A percentile compares a stretch with the other conserved stretches of the same genome.
Evolutionary conservation across 2,888 invertebrate genomes (phyloP).

Genomic region (Cotesia congregata): DNA sequence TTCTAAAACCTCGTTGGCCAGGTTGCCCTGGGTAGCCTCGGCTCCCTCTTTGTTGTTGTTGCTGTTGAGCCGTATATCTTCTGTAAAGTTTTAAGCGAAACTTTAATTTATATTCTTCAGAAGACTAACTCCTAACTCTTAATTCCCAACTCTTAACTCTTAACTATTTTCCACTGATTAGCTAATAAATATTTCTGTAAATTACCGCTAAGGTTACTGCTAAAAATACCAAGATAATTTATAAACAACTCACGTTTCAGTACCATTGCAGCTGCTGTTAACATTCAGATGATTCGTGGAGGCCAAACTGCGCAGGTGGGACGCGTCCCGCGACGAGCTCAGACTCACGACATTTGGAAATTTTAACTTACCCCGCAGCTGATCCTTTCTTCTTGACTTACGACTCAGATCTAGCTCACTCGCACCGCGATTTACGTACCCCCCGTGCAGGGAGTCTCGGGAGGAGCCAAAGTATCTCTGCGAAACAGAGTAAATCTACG

Average conservation of each 20-base stretch:
- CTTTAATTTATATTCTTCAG: background rate
- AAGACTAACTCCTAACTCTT: background rate
- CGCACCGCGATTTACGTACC: slow-evolving; percentile 77
- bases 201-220: background rate
- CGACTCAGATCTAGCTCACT: slow-evolving; percentile 85
- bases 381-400: slow-evolving; percentile 78
- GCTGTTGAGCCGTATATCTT: slow-evolving; percentile 67
- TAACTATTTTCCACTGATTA: background rate
- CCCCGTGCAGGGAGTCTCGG: slow-evolving; percentile 81
- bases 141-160: background rate
- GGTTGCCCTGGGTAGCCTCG: slow-evolving; percentile 66
- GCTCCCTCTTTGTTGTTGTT: slow-evolving; percentile 68
- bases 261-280: slow-evolving; percentile 77
- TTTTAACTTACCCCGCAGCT: slow-evolving; percentile 76
- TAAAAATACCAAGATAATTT: background rate
- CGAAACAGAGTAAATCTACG: slow-evolving; percentile 65
- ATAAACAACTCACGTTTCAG: slow-evolving; percentile 74
- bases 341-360: slow-evolving; percentile 74
- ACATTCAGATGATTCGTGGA: slow-evolving; percentile 76
- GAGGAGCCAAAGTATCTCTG: slow-evolving; percentile 81
- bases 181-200: background rate
- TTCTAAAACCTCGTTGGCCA: slow-evolving; percentile 72
- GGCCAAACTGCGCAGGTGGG: slow-evolving; percentile 76
- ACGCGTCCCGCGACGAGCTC: slow-evolving; percentile 83
- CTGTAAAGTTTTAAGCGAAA: slow-evolving; percentile 48